Conservation (phyloP, 2,113 vertebrate species). For the Mungos mungo region DNA sequence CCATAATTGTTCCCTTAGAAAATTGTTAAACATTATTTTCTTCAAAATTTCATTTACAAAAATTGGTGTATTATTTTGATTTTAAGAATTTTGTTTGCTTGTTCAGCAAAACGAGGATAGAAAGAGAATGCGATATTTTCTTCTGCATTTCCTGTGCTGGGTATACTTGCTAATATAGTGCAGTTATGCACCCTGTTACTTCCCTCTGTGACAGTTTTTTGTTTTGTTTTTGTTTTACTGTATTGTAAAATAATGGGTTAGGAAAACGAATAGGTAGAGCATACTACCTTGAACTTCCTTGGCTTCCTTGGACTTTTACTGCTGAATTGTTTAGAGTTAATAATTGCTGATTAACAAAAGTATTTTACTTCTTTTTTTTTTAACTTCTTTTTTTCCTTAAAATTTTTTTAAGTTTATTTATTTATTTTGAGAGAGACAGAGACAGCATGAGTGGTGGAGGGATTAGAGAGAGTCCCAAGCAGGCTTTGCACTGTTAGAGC, state of each 20-base stretch:
- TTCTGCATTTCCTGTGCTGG: not conserved
- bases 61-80: slow-evolving; percentile 15
- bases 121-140: not conserved
- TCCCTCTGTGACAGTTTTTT: not conserved
- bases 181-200: not conserved
- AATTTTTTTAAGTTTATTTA: no score
- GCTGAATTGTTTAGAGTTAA: slow-evolving; percentile 25
- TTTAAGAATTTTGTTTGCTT: not conserved
- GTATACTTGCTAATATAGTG: not conserved
- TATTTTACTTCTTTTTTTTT: not conserved
- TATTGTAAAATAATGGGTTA: not conserved
- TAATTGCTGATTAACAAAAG: not conserved
- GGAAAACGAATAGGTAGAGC: not conserved
- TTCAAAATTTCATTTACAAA: slow-evolving; percentile 37
- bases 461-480: no score
- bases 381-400: no score
- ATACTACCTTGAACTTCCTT: not conserved
- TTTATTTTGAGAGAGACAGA: no score
- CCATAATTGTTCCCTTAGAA: slow-evolving; percentile 39
- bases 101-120: not conserved
- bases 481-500: no score
- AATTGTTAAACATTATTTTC: not conserved
- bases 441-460: no score
- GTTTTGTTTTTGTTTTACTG: not conserved
- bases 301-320: not conserved